These are phyloP conservation scores for Lamproptera curius DNA, from an alignment of 2,888 invertebrate genomes.

Conservation along the genomic window DNA sequence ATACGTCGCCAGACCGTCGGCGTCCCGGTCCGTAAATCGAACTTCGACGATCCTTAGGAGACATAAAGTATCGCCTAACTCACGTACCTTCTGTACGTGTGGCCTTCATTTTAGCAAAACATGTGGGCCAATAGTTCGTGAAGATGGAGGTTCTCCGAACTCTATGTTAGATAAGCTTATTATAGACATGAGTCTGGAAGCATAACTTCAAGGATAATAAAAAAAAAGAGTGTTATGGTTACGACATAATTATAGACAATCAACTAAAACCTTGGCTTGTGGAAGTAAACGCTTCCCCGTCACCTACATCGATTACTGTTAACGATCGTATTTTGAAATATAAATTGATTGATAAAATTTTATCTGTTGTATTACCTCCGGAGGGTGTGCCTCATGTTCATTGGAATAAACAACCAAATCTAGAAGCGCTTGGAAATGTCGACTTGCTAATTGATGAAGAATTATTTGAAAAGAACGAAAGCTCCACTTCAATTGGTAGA, in stretches of 20 bases:
- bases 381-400: constrained; percentile 93
- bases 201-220: too few relatives aligned
- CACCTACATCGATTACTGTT: constrained; percentile 94
- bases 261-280: constrained; percentile 96
- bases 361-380: constrained; percentile 93
- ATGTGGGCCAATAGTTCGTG: too few relatives aligned
- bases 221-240: constrained; percentile 98
- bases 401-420: constrained; percentile 89
- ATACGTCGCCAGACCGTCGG: too few relatives aligned
- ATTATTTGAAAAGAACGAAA: constrained; percentile 82
- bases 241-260: constrained; percentile 97
- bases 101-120: too few relatives aligned
- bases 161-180: too few relatives aligned
- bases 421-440: constrained; percentile 88
- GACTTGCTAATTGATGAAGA: constrained; percentile 93
- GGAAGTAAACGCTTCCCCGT: constrained; percentile 97
- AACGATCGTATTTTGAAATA: constrained; percentile 96
- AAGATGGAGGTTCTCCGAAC: too few relatives aligned
- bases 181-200: too few relatives aligned
- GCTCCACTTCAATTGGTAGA: constrained; percentile 17
- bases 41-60: too few relatives aligned
- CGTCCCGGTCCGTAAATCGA: too few relatives aligned
- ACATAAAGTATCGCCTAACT: too few relatives aligned
- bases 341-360: constrained; percentile 94
- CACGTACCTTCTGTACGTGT: too few relatives aligned